These are phyloP conservation scores for Agrochola macilenta DNA, from an alignment of 2,888 invertebrate species.

Conservation along the genomic window DNA sequence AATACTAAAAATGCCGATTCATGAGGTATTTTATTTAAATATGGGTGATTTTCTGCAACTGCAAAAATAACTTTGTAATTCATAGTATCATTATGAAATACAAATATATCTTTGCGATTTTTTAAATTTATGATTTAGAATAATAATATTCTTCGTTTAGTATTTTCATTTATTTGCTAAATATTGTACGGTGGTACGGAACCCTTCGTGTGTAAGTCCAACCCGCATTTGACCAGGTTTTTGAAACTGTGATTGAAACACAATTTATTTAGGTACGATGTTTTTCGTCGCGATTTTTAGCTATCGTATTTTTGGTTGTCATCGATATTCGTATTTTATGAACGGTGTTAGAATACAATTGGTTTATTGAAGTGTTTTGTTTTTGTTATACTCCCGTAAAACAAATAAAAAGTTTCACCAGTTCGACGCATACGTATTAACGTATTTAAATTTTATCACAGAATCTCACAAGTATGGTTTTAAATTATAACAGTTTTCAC, in stretches of 20 bases:
- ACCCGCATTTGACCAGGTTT: neutral
- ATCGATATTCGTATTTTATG: neutral
- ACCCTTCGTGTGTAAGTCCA: too few relatives aligned
- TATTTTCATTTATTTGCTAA: too few relatives aligned
- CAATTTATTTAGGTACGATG: neutral
- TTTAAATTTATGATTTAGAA: too few relatives aligned
- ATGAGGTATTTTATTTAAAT: too few relatives aligned
- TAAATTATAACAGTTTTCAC: neutral
- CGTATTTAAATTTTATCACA: neutral
- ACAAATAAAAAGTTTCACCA: neutral
- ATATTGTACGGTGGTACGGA: too few relatives aligned
- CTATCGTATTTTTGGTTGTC: neutral
- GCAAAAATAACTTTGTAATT: too few relatives aligned
- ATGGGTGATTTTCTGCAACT: too few relatives aligned
- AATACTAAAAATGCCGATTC: too few relatives aligned
- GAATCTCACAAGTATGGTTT: neutral
- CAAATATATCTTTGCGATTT: too few relatives aligned
- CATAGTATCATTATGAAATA: too few relatives aligned
- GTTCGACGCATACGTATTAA: neutral
- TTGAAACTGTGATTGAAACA: neutral
- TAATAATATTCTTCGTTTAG: too few relatives aligned
- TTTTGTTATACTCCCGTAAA: neutral
- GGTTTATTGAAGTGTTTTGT: neutral
- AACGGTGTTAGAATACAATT: neutral
- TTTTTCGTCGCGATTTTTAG: neutral